Base-by-base conservation (phyloP, 2,113 vertebrate genomes). In the Brachyistius frenatus region DNA sequence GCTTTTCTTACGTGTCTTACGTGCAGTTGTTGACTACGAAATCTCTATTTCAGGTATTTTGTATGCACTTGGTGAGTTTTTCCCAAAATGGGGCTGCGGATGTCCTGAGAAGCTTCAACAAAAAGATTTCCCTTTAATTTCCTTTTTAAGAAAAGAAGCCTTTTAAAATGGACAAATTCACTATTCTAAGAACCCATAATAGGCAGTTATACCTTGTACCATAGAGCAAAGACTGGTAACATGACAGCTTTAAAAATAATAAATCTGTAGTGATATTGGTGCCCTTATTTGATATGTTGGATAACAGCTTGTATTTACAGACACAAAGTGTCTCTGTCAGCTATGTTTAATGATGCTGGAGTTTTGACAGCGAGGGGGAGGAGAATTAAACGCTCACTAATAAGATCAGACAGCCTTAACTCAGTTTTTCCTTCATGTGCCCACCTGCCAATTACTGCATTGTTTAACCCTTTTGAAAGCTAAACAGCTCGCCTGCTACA, bases 381-480 rank as follows among this genome's bases (percentile, higher is more conserved):
- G 67, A 69, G 39, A 57, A 62, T 44, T 56, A 55, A 71, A 66
- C 36, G 33, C 57, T 66, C 50, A 41, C 49, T 76, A 62, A 72
- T 67, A 57, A 54, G 31, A 62, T 80, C 49, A 62, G 47, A 64
- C 54, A 6, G 14, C 56, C 35, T 77, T 14, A 58, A 60, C 70
- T 74, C 47, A 4, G 7, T 55, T 61, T 82, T 30, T 37, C 49
- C 33, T 49, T 62, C 33, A 9, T 66, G 32, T 33, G 15, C 46
- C 46, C 62, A 50, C 63, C 65, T 66, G 66, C 54, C 71, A 66
- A 56, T 84, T 65, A 76, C 23, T 50, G 76, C 14, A 11, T 65
- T 54, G 53, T 73, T 78, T 78, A 58, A 39, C 15, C 46, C 46
- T 2, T 31, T 57, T 15, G 3, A 68, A 64, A 62, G 23, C 32